Conservation (phyloP, 2,888 invertebrate species). For the Epinotia nisella region DNA sequence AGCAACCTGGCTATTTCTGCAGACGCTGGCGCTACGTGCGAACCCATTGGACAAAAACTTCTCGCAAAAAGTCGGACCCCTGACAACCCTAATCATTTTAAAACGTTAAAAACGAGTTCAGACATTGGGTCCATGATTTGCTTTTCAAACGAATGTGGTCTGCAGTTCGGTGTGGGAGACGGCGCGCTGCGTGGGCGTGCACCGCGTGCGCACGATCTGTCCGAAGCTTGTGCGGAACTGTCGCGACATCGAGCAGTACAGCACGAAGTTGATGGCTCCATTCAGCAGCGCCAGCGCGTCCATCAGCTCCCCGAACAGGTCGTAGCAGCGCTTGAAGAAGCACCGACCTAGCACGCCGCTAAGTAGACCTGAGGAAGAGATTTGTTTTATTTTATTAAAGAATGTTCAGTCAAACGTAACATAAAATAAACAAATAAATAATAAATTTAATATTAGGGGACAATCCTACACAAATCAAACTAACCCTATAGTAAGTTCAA, state of each 20-base stretch:
- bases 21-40: no score
- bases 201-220: constrained; percentile 87
- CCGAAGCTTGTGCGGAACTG: constrained; percentile 94
- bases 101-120: no score
- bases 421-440: no score
- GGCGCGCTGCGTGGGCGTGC: constrained; percentile 79
- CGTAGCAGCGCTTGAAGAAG: constrained; percentile 93
- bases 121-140: no score
- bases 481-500: no score
- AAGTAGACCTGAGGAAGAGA: constrained; percentile 77
- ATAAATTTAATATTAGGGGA: no score
- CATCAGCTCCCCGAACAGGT: constrained; percentile 93
- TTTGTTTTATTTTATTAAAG: neutral
- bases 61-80: no score
- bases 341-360: constrained; percentile 87
- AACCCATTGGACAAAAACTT: no score
- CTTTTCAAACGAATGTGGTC: constrained; percentile 85
- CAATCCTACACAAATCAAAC: no score
- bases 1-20: no score
- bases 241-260: constrained; percentile 97
- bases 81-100: no score
- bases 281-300: constrained; percentile 95
- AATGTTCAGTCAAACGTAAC: no score
- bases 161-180: constrained; percentile 86
- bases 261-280: constrained; percentile 96